phyloP scores from a whole-genome alignment of 2,888 invertebrate genomes.

The Tuberolachnus salignus region DNA sequence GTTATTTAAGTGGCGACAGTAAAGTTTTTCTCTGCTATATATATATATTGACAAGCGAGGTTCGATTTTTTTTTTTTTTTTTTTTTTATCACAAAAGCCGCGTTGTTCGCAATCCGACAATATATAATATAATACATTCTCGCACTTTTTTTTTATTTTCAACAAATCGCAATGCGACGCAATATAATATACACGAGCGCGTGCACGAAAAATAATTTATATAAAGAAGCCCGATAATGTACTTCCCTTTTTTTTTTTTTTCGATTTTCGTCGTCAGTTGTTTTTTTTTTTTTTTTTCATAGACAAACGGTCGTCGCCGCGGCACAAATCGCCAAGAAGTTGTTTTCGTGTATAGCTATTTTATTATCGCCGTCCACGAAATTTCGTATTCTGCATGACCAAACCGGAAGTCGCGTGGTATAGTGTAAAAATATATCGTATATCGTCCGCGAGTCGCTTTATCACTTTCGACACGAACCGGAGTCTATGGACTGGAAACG shows the following conservation, averaged over 20 bases:
- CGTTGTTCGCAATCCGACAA: neutral
- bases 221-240: no score
- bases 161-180: no score
- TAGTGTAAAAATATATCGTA: no score
- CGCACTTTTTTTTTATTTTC: neutral
- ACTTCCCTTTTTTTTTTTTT: no score
- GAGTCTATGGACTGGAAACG: slow-evolving; percentile 6
- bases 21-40: no score
- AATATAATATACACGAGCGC: neutral
- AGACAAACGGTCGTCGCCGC: no score
- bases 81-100: neutral
- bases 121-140: no score
- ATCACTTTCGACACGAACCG: neutral
- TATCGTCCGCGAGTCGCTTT: neutral
- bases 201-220: neutral
- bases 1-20: no score
- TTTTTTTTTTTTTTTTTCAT: no score
- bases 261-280: no score
- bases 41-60: neutral
- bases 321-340: neutral
- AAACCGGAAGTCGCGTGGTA: neutral
- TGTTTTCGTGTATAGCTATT: neutral
- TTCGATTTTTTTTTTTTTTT: no score
- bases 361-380: neutral
- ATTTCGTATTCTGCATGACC: neutral